Percentiles rank a stretch among this genome's conserved stretches.
phyloP scores from a whole-genome alignment of 2,797 vertebrate species.

The Protosalanx chinensis region DNA sequence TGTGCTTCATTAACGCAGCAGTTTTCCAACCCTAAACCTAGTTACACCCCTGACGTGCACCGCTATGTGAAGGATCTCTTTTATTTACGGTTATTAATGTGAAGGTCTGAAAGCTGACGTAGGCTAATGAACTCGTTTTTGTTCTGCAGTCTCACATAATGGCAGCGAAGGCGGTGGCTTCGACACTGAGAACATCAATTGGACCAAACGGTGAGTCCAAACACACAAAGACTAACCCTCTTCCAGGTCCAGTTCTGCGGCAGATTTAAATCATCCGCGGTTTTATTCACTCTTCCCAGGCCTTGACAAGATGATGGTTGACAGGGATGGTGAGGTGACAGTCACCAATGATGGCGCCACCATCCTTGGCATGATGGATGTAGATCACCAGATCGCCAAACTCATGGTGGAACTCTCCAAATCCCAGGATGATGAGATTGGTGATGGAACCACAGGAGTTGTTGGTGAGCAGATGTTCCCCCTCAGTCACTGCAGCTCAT shows the following conservation, averaged over 20 bases:
- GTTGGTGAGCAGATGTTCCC: conserved; percentile 79
- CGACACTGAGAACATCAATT: conserved; percentile 91
- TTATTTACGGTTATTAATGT: no score
- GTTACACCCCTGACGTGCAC: no score
- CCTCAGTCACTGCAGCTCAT: not conserved
- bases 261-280: not conserved
- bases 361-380: conserved; percentile 98
- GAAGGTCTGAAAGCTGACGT: no score
- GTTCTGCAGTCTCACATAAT: conserved; percentile 93
- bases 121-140: conserved; percentile 19
- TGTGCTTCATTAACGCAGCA: conserved; percentile 56
- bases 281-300: conserved; percentile 63
- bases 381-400: conserved; percentile 97
- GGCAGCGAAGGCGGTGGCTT: conserved; percentile 95
- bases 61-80: no score
- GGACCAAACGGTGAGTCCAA: conserved; percentile 89
- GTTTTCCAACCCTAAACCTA: not conserved
- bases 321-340: conserved; percentile 94
- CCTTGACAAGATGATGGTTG: conserved; percentile 99
- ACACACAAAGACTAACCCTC: not conserved
- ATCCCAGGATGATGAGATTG: conserved; percentile 98
- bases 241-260: not conserved
- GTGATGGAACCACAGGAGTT: conserved; percentile 97
- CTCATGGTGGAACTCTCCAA: conserved; percentile 99
- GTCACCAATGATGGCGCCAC: conserved; percentile 98